Base-by-base conservation (phyloP, 2,797 vertebrate genomes). In the Notamacropus eugenii region DNA sequence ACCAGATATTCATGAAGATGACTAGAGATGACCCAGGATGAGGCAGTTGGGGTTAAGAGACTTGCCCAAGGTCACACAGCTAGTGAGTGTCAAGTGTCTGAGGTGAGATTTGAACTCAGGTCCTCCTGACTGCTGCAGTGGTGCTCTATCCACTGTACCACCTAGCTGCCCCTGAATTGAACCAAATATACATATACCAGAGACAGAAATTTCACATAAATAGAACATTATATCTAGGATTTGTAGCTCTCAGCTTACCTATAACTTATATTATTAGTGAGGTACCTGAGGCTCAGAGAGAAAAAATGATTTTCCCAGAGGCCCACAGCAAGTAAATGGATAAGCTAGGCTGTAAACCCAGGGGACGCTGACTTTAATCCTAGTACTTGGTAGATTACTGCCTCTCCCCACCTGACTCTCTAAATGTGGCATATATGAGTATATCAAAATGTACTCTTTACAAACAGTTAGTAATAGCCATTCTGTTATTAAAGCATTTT, bases 391-490 rank as follows among this genome's bases (percentile, higher is more conserved):
- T 87, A 50, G 40, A 50, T 87, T 87, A 87, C 24, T 27, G 24
- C 10, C 5, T 5, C 8, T 9, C 10, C 22, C 40, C 40, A 27
- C 40, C 22, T 50, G 22, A 10, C 40, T 87, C 40, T 11, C 74
- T 27, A 50, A 87, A 11, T 87, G 40, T 87, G 40, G 22, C 9
- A 87, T 46, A 24, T 50, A 91, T 87, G 95, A 97, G 62, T 46
- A 92, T 46, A 82, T n/a, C 29, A 94, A 96, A 96, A 90, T 93
- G 54, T 57, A 40, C 24, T 82, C 67, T 82, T 82, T 82, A 40
- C 2, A 82, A 67, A 92, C 57, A 92, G 24, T 94, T 55, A 6
- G 4, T 67, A 12, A 93, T 82, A 95, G 74, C 1, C 9, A 52
- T 54, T 95, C 50, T 92, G 9, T 93, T 93, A 90, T 27, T 22